Conservation (phyloP, 2,113 vertebrate species). For the Phalacrocorax carbo region DNA sequence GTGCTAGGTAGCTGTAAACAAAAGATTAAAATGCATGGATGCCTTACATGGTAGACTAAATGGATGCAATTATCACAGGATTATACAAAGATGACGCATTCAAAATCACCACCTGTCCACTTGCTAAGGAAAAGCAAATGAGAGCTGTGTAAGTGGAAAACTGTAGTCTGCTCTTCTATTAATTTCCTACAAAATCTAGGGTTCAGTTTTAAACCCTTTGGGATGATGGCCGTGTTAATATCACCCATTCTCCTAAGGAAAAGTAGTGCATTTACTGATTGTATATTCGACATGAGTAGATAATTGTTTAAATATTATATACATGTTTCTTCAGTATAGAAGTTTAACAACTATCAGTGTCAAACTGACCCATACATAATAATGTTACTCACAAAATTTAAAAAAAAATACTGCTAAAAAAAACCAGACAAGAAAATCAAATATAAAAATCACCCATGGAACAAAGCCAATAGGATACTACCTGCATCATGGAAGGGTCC, state of each 20-base stretch:
- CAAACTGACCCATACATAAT: background rate
- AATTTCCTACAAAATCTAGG: background rate
- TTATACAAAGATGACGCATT: slow-evolving; percentile 55
- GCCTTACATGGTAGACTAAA: slow-evolving; percentile 2
- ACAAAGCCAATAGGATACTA: background rate
- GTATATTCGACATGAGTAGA: background rate
- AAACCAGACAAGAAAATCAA: background rate
- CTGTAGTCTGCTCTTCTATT: background rate
- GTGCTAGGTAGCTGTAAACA: slow-evolving; percentile 40
- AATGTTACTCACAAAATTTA: background rate
- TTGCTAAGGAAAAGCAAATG: slow-evolving; percentile 16
- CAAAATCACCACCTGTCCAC: slow-evolving; percentile 45
- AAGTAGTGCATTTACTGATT: background rate
- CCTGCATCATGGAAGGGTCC: background rate
- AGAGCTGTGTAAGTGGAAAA: slow-evolving; percentile 7
- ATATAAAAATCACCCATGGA: background rate
- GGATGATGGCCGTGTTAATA: background rate
- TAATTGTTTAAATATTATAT: background rate
- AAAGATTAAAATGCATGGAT: slow-evolving; percentile 61
- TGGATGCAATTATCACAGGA: slow-evolving; percentile 53
- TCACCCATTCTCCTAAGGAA: background rate
- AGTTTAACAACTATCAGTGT: background rate
- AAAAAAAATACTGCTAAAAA: background rate
- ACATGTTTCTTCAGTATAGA: background rate
- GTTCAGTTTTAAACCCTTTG: background rate